A percentile compares a stretch with the other conserved stretches of the same genome.
Conservation (phyloP, 2,113 vertebrate species). For the Butastur rufipennis region DNA sequence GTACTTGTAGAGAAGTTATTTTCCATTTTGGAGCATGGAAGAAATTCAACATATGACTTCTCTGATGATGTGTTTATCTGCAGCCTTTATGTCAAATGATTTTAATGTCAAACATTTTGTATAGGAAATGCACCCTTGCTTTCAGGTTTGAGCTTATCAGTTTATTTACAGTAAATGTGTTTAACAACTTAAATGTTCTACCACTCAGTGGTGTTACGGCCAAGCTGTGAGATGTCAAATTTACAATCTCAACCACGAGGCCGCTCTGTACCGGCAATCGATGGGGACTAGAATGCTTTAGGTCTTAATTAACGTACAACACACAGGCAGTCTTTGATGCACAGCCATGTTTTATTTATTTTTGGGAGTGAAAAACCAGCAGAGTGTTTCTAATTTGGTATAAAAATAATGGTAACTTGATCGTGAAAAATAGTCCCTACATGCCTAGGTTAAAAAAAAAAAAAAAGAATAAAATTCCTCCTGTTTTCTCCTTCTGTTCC, state of each 20-base stretch:
- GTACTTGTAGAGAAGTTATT: neutral
- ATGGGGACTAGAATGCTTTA: neutral
- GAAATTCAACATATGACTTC: neutral
- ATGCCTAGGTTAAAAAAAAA: neutral
- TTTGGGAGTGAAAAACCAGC: neutral
- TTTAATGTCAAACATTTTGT: neutral
- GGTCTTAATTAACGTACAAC: neutral
- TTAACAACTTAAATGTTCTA: neutral
- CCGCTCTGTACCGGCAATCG: rapidly evolving
- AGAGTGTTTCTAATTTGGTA: neutral
- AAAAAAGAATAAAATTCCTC: neutral
- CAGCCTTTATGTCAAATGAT: neutral
- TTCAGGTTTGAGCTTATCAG: neutral
- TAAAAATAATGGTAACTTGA: neutral
- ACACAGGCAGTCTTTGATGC: neutral
- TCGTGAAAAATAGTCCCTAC: neutral
- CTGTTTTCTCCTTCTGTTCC: neutral
- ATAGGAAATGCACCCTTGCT: neutral
- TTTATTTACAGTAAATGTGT: neutral
- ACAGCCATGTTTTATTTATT: neutral
- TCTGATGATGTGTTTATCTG: neutral
- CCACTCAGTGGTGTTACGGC: rapidly evolving
- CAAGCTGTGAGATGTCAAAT: neutral
- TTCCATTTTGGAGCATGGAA: neutral
- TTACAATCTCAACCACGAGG: neutral